Evolutionary conservation across 2,797 vertebrate species (phyloP).

Genomic region (Gephyroberyx darwinii): DNA sequence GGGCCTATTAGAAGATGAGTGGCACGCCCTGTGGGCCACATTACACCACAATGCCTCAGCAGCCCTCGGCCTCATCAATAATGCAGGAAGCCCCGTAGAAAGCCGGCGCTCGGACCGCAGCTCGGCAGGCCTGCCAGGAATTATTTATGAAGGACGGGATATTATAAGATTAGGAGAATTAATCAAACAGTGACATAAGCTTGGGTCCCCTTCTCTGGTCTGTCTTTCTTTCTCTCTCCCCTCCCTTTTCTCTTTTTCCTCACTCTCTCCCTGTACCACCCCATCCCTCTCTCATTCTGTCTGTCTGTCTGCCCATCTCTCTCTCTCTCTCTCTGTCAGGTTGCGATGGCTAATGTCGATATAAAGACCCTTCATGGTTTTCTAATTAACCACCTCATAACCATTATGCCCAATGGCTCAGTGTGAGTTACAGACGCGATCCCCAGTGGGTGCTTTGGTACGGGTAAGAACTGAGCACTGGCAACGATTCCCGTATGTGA

Average conservation of each 20-base stretch:
- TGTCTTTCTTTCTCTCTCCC: background rate
- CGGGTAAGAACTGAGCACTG: background rate
- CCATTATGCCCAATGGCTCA: conserved; percentile 21
- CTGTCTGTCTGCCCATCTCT: background rate
- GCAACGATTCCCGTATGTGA: conserved; percentile 10
- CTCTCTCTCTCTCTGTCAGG: conserved; percentile 3
- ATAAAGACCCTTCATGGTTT: conserved; percentile 38
- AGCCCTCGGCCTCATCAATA: conserved; percentile 71
- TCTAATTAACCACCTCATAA: conserved; percentile 40
- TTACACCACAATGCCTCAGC: conserved; percentile 61
- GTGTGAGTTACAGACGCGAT: conserved; percentile 3
- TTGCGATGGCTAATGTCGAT: conserved; percentile 26
- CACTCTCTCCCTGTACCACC: background rate
- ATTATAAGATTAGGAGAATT: conserved; percentile 74
- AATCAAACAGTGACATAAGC: conserved; percentile 67
- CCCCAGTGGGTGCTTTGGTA: background rate
- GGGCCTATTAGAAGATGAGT: conserved; percentile 69
- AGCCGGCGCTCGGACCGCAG: conserved; percentile 42
- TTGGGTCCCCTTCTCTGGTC: conserved; percentile 31
- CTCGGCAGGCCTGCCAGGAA: conserved; percentile 68
- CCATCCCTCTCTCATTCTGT: too few relatives aligned
- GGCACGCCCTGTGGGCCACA: conserved; percentile 61
- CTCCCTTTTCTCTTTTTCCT: background rate
- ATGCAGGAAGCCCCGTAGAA: conserved; percentile 64
- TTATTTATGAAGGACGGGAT: conserved; percentile 71